phyloP scores from a whole-genome alignment of 1,140 invertebrate genomes.

The Drosophila persimilis region DNA sequence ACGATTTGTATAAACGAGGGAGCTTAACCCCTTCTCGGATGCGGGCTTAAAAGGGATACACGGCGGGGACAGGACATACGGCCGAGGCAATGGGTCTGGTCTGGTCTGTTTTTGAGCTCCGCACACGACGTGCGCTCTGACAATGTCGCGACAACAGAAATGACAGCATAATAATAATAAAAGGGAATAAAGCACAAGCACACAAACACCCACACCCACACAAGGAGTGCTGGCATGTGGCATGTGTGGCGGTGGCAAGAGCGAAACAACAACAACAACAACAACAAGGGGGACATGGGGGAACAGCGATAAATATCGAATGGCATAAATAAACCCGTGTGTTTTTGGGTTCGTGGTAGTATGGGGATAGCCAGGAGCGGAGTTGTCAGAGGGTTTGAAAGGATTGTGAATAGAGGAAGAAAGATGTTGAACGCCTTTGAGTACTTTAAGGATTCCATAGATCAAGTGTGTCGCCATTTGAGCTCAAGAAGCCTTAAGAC shows the following conservation, averaged over 20 bases:
- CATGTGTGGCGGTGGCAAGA: conserved; percentile 35
- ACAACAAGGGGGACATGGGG: conserved; percentile 15
- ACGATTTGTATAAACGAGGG: conserved; percentile 1
- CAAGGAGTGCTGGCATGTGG: conserved; percentile 18
- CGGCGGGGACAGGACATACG: conserved; percentile 14
- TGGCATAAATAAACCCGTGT: conserved; percentile 70
- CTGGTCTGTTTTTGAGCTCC: conserved; percentile 5
- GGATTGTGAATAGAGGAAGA: no score
- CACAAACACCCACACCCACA: not conserved
- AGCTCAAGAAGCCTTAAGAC: no score
- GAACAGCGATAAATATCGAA: conserved; percentile 70
- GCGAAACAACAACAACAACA: conserved; percentile 64
- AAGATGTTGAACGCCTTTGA: no score
- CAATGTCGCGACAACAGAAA: conserved; percentile 77
- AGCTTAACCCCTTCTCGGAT: conserved; percentile 34
- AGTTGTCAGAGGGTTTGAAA: not conserved
- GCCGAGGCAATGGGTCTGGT: not conserved
- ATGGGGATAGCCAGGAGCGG: conserved; percentile 20
- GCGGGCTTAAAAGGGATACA: conserved; percentile 12
- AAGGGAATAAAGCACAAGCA: conserved; percentile 55
- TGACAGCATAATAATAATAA: conserved; percentile 81
- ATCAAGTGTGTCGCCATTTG: no score
- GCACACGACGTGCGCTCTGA: conserved; percentile 56
- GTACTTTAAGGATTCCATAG: no score
- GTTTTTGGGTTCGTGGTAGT: conserved; percentile 15